Evolutionary conservation across 2,113 vertebrate genomes (phyloP).

Genomic region (Falco punctatus): DNA sequence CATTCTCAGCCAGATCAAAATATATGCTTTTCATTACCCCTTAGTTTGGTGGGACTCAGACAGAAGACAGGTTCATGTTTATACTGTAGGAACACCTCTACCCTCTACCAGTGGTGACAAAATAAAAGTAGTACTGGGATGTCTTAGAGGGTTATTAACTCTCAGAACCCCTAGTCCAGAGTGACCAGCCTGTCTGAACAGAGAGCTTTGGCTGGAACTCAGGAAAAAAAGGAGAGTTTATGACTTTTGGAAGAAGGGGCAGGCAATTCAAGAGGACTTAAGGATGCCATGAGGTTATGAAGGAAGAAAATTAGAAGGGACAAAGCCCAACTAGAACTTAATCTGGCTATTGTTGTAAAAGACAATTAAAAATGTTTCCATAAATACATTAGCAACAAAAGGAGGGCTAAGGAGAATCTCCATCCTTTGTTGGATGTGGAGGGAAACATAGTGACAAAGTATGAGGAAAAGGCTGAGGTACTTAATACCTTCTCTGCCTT

Average conservation of each 20-base stretch:
- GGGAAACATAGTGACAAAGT: background rate
- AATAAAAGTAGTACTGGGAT: background rate
- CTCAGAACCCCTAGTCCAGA: background rate
- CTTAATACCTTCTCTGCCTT: background rate
- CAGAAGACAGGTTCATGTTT: background rate
- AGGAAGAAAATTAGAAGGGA: background rate
- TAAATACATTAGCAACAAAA: background rate
- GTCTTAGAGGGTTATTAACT: background rate
- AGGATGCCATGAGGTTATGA: background rate
- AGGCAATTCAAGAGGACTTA: background rate
- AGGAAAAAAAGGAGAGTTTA: background rate
- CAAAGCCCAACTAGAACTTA: background rate
- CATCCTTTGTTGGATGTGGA: background rate
- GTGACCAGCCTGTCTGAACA: background rate
- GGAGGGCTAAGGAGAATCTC: background rate
- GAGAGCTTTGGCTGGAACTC: background rate
- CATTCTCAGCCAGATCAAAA: background rate
- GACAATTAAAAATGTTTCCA: background rate
- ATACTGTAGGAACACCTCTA: background rate
- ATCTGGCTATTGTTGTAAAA: background rate
- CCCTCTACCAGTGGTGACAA: background rate
- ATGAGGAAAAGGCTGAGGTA: background rate
- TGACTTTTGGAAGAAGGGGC: background rate
- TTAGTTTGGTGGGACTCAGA: background rate
- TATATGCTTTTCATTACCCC: background rate